phyloP scores from a whole-genome alignment of 2,113 vertebrate genomes.

The Pedionomus torquatus region DNA sequence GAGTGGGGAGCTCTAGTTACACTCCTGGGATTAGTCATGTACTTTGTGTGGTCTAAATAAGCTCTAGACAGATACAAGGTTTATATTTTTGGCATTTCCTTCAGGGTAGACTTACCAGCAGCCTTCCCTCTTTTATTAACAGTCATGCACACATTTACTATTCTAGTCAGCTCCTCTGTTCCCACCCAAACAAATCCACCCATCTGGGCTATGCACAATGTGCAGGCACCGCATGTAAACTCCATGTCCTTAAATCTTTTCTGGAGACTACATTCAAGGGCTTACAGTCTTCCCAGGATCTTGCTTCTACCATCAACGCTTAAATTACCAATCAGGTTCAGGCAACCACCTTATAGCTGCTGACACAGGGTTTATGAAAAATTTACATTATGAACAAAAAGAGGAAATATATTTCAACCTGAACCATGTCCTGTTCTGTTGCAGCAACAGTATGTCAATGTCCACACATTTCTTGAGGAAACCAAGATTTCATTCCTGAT shows the following conservation, averaged over 20 bases:
- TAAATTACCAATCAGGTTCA: background rate
- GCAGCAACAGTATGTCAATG: background rate
- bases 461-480: background rate
- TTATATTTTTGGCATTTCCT: background rate
- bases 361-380: background rate
- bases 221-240: background rate
- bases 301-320: background rate
- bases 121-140: background rate
- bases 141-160: background rate
- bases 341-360: background rate
- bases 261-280: background rate
- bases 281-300: background rate
- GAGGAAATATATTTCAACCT: background rate
- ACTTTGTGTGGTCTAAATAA: background rate
- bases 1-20: background rate
- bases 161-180: background rate
- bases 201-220: background rate
- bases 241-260: background rate
- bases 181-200: background rate
- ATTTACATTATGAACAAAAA: background rate
- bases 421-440: background rate
- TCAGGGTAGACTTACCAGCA: background rate
- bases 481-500: background rate
- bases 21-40: background rate
- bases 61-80: background rate